phyloP scores from a whole-genome alignment of 2,888 invertebrate species.

The Andrena fulva region DNA sequence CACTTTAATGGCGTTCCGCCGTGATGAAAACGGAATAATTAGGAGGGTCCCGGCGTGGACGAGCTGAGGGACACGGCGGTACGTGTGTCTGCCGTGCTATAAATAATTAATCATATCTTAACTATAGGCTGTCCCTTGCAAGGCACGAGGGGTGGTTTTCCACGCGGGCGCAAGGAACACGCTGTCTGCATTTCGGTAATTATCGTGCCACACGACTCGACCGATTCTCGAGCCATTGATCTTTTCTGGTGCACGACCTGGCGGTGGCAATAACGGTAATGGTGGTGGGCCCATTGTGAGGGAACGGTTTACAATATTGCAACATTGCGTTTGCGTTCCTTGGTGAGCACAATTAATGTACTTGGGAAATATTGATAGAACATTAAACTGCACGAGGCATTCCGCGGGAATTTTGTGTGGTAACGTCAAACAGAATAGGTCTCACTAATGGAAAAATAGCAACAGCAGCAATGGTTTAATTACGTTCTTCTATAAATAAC shows the following conservation, averaged over 20 bases:
- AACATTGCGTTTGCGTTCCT: background rate
- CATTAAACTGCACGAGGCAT: too few relatives aligned
- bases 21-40: constrained; percentile 72
- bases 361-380: too few relatives aligned
- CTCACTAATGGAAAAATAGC: background rate
- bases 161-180: constrained; percentile 38
- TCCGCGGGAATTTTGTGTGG: background rate
- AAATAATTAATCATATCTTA: constrained; percentile 81
- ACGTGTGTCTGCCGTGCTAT: constrained; percentile 67
- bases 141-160: constrained; percentile 49
- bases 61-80: constrained; percentile 51
- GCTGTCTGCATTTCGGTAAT: constrained; percentile 57
- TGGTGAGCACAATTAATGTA: background rate
- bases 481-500: too few relatives aligned
- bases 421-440: background rate
- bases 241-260: constrained; percentile 55
- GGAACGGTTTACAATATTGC: constrained; percentile 34
- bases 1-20: constrained; percentile 56
- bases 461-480: background rate
- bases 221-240: constrained; percentile 59
- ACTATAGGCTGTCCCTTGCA: constrained; percentile 74
- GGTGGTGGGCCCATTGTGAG: constrained; percentile 14
- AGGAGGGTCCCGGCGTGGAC: constrained; percentile 33
- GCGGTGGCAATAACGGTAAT: constrained; percentile 46
- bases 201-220: constrained; percentile 61